Evolutionary conservation across 2,888 invertebrate genomes (phyloP).

Genomic region (Aporophyla lueneburgensis): DNA sequence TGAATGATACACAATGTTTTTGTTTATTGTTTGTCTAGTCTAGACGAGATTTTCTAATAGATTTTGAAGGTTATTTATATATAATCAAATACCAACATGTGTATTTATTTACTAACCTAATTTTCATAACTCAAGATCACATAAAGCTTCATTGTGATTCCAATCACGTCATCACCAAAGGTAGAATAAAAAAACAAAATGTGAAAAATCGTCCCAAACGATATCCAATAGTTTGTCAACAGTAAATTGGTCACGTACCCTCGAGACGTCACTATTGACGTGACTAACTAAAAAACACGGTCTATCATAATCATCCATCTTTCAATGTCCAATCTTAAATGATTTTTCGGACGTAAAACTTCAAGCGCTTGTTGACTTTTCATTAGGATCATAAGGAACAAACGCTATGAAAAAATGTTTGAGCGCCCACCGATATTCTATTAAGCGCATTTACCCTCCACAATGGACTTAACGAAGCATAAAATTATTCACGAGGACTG

Average conservation of each 20-base stretch:
- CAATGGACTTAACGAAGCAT: constrained; percentile 87
- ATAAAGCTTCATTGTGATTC: constrained; percentile 20
- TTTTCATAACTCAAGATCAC: background rate
- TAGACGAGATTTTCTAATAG: background rate
- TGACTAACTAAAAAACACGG: constrained; percentile 71
- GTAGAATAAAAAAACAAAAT: constrained; percentile 23
- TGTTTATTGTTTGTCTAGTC: background rate
- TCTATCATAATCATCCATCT: constrained; percentile 79
- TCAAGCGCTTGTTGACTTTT: constrained; percentile 78
- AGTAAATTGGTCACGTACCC: constrained; percentile 71
- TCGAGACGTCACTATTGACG: constrained; percentile 59
- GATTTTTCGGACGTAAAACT: constrained; percentile 66
- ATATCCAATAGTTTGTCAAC: constrained; percentile 66
- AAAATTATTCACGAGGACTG: constrained; percentile 86
- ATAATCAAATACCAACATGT: background rate
- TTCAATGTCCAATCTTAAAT: constrained; percentile 74
- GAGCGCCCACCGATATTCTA: constrained; percentile 70
- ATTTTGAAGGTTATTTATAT: background rate
- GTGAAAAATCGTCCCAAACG: constrained; percentile 29
- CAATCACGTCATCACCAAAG: constrained; percentile 7
- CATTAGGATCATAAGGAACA: constrained; percentile 71
- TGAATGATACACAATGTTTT: background rate
- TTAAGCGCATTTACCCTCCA: constrained; percentile 82
- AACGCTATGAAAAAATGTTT: constrained; percentile 69
- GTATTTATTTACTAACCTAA: background rate